These are phyloP conservation scores for Drosophila ercepeae DNA, from an alignment of 1,140 invertebrate species.

Conservation along the genomic window DNA sequence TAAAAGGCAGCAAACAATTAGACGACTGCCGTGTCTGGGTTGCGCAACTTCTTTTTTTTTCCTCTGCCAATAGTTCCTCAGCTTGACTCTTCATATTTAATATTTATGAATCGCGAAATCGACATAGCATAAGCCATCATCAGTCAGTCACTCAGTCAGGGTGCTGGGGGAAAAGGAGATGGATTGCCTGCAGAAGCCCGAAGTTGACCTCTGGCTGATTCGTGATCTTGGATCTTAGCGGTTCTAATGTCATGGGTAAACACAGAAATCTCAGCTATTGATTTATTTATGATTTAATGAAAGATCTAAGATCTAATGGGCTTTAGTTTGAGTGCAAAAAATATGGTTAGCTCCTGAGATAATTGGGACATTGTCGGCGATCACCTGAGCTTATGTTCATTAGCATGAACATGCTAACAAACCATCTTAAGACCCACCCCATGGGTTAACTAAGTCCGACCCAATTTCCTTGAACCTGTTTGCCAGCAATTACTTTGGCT, in stretches of 20 bases:
- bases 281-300: slow-evolving; percentile 7
- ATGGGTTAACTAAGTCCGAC: slow-evolving; percentile 9
- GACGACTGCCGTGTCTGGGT: slow-evolving; percentile 48
- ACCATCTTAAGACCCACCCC: neutral
- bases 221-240: slow-evolving; percentile 29
- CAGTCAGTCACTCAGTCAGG: slow-evolving; percentile 8
- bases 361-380: neutral
- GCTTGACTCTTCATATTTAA: slow-evolving; percentile 2
- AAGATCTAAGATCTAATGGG: neutral
- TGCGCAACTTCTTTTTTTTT: slow-evolving; percentile 1
- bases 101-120: slow-evolving; percentile 59
- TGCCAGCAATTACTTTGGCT: slow-evolving; percentile 2
- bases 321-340: neutral
- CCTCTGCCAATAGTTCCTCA: neutral
- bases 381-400: neutral
- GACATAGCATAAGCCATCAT: slow-evolving; percentile 29
- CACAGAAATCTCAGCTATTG: neutral
- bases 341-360: neutral
- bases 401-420: neutral
- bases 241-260: slow-evolving; percentile 1
- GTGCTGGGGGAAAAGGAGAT: slow-evolving; percentile 1
- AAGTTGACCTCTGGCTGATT: slow-evolving; percentile 20
- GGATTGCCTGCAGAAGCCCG: neutral
- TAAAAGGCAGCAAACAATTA: slow-evolving; percentile 77
- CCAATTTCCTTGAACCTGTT: slow-evolving; percentile 16